Evolutionary conservation across 2,888 invertebrate species (phyloP), one percentile per base, ranked within the genome.

Genomic region (Nemurella pictetii): DNA sequence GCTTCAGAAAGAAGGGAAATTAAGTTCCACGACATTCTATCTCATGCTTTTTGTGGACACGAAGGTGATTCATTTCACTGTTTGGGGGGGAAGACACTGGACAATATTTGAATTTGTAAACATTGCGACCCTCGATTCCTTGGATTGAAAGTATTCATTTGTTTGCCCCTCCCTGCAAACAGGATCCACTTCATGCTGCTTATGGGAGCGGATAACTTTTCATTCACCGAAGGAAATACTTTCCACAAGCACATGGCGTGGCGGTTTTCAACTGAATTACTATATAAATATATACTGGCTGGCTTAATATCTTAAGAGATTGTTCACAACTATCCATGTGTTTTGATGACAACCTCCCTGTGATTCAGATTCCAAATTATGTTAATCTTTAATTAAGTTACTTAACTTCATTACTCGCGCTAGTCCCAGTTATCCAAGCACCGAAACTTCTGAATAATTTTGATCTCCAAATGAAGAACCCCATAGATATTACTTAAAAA

Each of bases 401-500:
- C 28, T 55, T 55, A 55, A 55, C 55, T 55, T 55, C 55, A 55
- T 55, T 55, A 55, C 55, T 55, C 55, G 9, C 20, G 55, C 55
- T 7, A 2, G 20, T 30, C 78, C 15, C 3, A 27, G 28, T 30
- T 30, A 78, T n/a, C 78, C 30, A 30, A 29, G 78, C 15, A 78
- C n/a, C 78, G 28, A 26, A 35, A 32, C 80, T 80, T 72, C 28
- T 78, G 78, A 72, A 82, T 26, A 72, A 27, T 28, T 78, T 26
- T 75, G 80, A 82, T 82, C 82, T 55, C 29, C 82, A 36, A 72
- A 82, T 55, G 82, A 82, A 82, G 72, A 25, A 55, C 82, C 55
- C n/a, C 55, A 82, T 72, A 35, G 30, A 82, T 82, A 82, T 82
- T 55, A 82, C 72, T 82, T 72, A 72, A 72, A 55, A 72, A 26